A percentile compares a stretch with the other conserved stretches of the same genome.
phyloP scores from a whole-genome alignment of 2,797 vertebrate genomes.

The Syngnathus rostellatus region DNA sequence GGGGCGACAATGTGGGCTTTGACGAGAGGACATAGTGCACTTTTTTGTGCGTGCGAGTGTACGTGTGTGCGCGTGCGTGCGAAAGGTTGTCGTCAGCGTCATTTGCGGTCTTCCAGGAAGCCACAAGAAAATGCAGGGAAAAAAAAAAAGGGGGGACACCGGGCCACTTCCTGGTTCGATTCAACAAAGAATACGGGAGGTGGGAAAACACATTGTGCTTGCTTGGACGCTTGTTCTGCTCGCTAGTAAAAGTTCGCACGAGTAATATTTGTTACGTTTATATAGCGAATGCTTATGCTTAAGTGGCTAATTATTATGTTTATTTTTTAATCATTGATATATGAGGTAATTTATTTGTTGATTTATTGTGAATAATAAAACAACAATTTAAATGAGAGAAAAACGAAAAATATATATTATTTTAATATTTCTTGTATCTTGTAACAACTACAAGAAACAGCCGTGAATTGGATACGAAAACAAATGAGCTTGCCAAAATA shows the following conservation, averaged over 20 bases:
- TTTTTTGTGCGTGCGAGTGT: no score
- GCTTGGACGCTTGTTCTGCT: not conserved
- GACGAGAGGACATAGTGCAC: not conserved
- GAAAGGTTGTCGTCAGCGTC: conserved; percentile 80
- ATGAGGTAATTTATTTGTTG: no score
- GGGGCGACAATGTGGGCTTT: conserved; percentile 73
- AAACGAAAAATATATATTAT: no score
- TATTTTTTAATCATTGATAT: no score
- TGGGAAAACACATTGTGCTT: conserved; percentile 40
- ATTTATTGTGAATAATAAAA: no score
- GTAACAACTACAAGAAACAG: no score
- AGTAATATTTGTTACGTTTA: no score
- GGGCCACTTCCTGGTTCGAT: conserved; percentile 75
- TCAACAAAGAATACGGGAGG: conserved; percentile 81
- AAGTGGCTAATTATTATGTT: no score
- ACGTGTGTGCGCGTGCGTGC: conserved; percentile 1
- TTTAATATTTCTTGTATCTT: no score
- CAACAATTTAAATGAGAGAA: no score
- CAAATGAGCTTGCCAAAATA: not conserved
- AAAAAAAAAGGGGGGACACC: conserved; percentile 50
- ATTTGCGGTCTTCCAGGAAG: conserved; percentile 87
- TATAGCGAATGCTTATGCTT: no score
- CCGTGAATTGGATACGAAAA: not conserved
- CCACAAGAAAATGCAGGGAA: conserved; percentile 56
- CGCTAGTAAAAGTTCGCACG: not conserved